These are phyloP conservation scores for Andrena flavipes DNA, from an alignment of 2,888 invertebrate genomes.

Conservation along the genomic window DNA sequence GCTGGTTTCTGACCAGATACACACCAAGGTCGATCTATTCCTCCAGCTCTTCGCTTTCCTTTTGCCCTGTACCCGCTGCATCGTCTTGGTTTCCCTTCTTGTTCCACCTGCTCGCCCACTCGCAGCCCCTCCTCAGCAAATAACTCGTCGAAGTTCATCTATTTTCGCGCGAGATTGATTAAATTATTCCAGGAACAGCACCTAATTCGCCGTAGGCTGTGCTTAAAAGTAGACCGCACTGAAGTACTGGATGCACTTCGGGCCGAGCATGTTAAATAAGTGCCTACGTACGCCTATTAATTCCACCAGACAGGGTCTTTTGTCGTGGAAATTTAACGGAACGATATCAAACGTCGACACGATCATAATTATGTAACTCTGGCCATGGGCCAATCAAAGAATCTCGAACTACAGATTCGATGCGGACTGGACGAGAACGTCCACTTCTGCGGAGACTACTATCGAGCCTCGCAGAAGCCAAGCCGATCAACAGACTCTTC, in stretches of 20 bases:
- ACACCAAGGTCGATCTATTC: slow-evolving; percentile 43
- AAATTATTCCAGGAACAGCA: too few relatives aligned
- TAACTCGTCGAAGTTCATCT: too few relatives aligned
- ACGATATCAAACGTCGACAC: slow-evolving; percentile 5
- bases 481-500: too few relatives aligned
- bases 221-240: too few relatives aligned
- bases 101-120: neutral
- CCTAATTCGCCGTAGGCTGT: too few relatives aligned
- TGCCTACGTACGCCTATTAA: neutral
- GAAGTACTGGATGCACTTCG: neutral
- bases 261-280: neutral
- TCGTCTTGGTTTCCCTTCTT: neutral
- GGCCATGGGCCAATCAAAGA: slow-evolving; percentile 14
- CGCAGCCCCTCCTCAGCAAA: too few relatives aligned
- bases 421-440: neutral
- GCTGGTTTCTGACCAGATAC: slow-evolving; percentile 31
- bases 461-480: neutral
- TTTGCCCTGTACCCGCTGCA: neutral
- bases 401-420: neutral
- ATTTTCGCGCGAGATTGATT: too few relatives aligned
- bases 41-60: slow-evolving; percentile 9
- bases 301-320: neutral
- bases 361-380: slow-evolving; percentile 22
- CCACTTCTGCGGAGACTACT: neutral
- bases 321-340: neutral